Base-by-base conservation (phyloP, 2,113 vertebrate species). In the Phainopepla nitens region DNA sequence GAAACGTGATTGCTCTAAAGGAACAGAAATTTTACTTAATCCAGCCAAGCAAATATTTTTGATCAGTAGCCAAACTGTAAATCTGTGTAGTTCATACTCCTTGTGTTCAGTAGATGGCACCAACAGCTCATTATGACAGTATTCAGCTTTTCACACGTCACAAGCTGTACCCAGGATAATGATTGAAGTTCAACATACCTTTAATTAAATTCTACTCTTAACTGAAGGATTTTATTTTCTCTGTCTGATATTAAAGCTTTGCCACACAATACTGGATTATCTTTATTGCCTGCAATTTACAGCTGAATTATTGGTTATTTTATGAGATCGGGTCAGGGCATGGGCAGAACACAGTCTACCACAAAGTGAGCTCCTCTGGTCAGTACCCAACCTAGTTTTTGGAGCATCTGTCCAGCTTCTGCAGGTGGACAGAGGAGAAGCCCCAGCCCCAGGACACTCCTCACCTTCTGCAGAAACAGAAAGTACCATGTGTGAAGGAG, bases 51-150 rank as follows among this genome's bases (percentile, higher is more conserved):
- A 15, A 58, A 35, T 28, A 58, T 25, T 83, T 80, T 62, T 39
- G 35, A 31, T 69, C 29, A 25, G 39, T 51, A 73, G 10, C 56
- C 25, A 50, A 47, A 57, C 5, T 15, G 8, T 62, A 68, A 53
- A 61, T 70, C 28, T 45, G 16, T 62, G 50, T 58, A 27, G 33
- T 70, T 41, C 14, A 5, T 58, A 57, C 45, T 41, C 42, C 42
- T 41, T 44, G 25, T 79, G 50, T 47, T 94, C 97, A 90, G 54
- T 68, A 97, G 97, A 68, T 96, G 96, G 93, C 95, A 96, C 93
- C 78, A 97, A 47, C 42, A 87, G 50, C 62, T 97, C 90, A 79
- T 92, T 72, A 70, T 83, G 95, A 19, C 53, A 78, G 2, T 72
- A 42, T 50, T 85, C 60, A 87, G 6, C 16, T 79, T 78, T 80